These are phyloP conservation scores for Drosophila elegans DNA, from an alignment of 1,140 invertebrate species.

Conservation along the genomic window DNA sequence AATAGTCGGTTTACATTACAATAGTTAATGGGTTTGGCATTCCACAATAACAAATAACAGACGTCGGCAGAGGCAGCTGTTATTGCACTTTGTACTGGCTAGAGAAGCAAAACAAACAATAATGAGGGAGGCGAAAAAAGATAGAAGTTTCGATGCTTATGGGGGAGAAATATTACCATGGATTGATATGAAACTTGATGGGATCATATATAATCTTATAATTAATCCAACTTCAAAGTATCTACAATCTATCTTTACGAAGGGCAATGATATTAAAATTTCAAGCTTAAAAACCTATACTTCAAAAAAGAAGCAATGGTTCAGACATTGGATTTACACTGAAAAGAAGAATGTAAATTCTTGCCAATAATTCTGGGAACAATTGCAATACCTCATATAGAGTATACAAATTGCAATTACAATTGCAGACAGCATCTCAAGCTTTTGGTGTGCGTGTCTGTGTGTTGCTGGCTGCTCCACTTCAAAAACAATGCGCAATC, in stretches of 20 bases:
- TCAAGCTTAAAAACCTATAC: background rate
- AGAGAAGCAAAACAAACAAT: constrained; percentile 41
- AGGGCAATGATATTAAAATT: background rate
- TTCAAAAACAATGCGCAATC: constrained; percentile 72
- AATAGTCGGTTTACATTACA: constrained; percentile 59
- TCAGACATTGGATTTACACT: no score
- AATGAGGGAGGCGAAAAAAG: constrained; percentile 6
- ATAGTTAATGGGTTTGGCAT: constrained; percentile 72
- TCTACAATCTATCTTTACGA: background rate
- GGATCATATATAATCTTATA: background rate
- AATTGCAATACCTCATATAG: constrained; percentile 10
- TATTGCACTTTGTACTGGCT: constrained; percentile 61
- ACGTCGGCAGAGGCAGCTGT: constrained; percentile 23
- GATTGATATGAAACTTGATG: constrained; percentile 1
- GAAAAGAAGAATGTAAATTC: no score
- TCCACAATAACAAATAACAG: constrained; percentile 51
- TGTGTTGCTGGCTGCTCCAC: constrained; percentile 54
- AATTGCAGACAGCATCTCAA: constrained; percentile 17
- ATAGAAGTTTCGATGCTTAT: background rate
- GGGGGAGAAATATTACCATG: background rate
- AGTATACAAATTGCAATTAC: constrained; percentile 28
- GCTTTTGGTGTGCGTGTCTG: constrained; percentile 4
- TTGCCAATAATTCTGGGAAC: background rate
- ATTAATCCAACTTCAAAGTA: background rate
- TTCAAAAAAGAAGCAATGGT: no score